These are phyloP conservation scores for Molossus alvarezi DNA, from an alignment of 2,797 vertebrate species.

Conservation along the genomic window DNA sequence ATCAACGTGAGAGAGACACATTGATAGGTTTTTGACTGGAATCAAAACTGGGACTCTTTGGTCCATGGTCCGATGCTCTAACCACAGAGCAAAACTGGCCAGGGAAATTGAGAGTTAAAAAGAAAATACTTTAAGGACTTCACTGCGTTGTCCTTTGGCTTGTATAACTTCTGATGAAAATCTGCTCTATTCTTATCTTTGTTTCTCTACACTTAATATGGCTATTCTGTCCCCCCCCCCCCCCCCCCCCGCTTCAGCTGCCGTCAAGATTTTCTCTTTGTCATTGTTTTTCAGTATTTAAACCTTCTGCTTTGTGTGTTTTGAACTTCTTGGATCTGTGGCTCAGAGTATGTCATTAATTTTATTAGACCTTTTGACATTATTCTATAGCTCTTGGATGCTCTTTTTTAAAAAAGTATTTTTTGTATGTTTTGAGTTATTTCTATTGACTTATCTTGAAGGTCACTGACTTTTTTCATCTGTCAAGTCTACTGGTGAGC, in stretches of 20 bases:
- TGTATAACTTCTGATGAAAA: slow-evolving; percentile 20
- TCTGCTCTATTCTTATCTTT: slow-evolving; percentile 41
- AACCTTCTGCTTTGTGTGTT: background rate
- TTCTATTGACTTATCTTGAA: background rate
- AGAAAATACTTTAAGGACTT: background rate
- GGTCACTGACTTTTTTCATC: background rate
- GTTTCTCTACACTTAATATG: background rate
- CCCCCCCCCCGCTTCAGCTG: background rate
- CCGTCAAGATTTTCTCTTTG: slow-evolving; percentile 7
- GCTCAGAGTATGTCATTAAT: background rate
- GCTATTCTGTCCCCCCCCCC: background rate
- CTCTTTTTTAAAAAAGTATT: background rate
- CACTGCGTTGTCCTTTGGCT: background rate
- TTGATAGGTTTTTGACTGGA: too few species aligned
- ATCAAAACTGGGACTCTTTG: too few species aligned
- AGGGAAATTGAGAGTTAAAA: too few species aligned
- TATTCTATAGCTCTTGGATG: background rate
- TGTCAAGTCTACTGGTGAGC: background rate
- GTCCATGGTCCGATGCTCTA: too few species aligned
- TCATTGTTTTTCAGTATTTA: slow-evolving; percentile 21
- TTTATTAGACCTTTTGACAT: slow-evolving; percentile 33
- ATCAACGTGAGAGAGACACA: too few species aligned
- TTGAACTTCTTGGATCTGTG: slow-evolving; percentile 1
- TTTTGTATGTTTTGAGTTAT: slow-evolving; percentile 27
- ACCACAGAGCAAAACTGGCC: too few species aligned